Evolutionary conservation across 1,140 invertebrate species (phyloP), one percentile per base, ranked within the genome.

Genomic region (Ditylenchus dipsaci): DNA sequence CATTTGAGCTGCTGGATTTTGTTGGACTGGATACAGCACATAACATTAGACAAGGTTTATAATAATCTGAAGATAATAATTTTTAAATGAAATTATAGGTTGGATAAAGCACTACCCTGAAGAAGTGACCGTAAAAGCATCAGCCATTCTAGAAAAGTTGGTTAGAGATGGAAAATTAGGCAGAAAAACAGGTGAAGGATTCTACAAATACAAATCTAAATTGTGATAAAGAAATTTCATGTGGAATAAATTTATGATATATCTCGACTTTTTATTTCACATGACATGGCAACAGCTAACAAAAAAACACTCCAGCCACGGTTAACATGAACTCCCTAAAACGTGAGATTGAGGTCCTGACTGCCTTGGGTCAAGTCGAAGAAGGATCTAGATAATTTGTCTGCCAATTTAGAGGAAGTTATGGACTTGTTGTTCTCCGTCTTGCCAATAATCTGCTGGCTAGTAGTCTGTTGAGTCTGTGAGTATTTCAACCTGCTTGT

Each of bases 81-180:
- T 53, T 53, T 7, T 7, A 19, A 53, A 21, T 3, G 15, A 19
- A 21, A 21, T 61, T 61, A n/a, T 23, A 61, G 59, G 19, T 19
- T 61, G n/a, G 59, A 21, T 21, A 21, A n/a, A 61, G 27, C n/a
- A 61, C 29, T 61, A 61, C 29, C 42, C 59, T 17, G 59, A 61
- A 79, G 86, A 88, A 1, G 81, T 90, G 0, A 92, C 26, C 19
- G 47, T 91, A 83, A 85, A 88, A 47, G 88, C 89, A 1, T 87
- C 87, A 47, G 84, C 86, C 45, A 73, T 88, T 5, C 68, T 92
- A 7, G 86, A 90, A 68, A 89, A 90, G 82, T 77, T 92, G 61
- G 90, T 93, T 0, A 77, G 85, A 9, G 89, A 92, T 80, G 90
- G 90, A 43, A 92, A 92, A 85, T 83, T 91, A 0, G 91, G 91